Percentiles rank a stretch among this genome's conserved stretches.
These are phyloP conservation scores for Lontra canadensis DNA, from an alignment of 2,113 vertebrate species.

Conservation along the genomic window DNA sequence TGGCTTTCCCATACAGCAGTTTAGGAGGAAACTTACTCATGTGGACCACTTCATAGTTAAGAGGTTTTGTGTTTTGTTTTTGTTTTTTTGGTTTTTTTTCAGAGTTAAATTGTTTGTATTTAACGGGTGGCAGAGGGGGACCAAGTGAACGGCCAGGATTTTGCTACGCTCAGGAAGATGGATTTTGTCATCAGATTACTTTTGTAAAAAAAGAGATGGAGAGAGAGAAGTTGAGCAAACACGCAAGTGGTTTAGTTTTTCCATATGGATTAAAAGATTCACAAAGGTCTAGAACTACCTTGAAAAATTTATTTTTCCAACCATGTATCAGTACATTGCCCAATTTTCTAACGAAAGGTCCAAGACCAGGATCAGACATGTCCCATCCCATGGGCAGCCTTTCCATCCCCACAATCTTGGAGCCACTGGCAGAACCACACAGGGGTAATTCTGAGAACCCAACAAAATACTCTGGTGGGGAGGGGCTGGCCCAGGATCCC, in stretches of 20 bases:
- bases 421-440: not conserved
- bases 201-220: not conserved
- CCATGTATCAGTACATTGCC: not conserved
- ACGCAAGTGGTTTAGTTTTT: not conserved
- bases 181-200: not conserved
- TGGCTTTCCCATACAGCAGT: not conserved
- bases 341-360: not conserved
- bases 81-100: not conserved
- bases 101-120: not conserved
- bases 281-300: not conserved
- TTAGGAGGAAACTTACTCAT: not conserved
- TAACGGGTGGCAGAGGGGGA: not conserved
- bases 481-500: no score
- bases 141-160: not conserved
- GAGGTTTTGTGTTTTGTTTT: no score
- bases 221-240: not conserved
- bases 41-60: not conserved
- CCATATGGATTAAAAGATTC: not conserved
- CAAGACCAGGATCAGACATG: not conserved
- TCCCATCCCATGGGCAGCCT: not conserved
- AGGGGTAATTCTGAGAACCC: not conserved
- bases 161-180: not conserved
- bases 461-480: rapidly evolving
- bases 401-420: not conserved
- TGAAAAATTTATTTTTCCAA: not conserved